A percentile compares a stretch with the other conserved stretches of the same genome.
These are phyloP conservation scores for Scolopax rusticola DNA, from an alignment of 2,797 vertebrate genomes.

Conservation along the genomic window DNA sequence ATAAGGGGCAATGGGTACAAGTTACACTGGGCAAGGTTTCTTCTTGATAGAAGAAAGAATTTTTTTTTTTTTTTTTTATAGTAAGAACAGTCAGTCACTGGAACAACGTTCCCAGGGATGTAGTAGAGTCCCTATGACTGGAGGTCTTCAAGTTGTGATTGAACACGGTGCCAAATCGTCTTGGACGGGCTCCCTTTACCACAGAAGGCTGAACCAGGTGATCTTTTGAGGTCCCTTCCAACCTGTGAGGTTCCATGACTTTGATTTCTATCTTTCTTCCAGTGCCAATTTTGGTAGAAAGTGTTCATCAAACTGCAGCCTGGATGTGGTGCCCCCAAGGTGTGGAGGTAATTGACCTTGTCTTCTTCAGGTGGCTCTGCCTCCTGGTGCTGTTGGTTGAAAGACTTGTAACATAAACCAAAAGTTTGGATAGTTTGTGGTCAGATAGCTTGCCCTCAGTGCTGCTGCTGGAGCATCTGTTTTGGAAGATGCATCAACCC, in stretches of 20 bases:
- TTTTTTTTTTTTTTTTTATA: background rate
- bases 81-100: background rate
- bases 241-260: background rate
- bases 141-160: background rate
- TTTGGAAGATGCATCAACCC: background rate
- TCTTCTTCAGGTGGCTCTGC: background rate
- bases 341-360: background rate
- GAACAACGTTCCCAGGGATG: background rate
- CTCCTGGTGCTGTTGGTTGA: background rate
- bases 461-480: background rate
- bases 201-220: background rate
- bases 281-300: background rate
- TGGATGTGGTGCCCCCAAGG: background rate
- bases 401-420: background rate
- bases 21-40: background rate
- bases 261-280: background rate
- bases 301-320: background rate
- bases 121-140: too few relatives aligned
- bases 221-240: background rate
- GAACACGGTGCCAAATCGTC: background rate
- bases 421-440: background rate
- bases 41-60: background rate
- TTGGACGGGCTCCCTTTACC: background rate
- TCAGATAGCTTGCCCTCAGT: background rate
- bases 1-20: background rate